Evolutionary conservation across 2,888 invertebrate genomes (phyloP).

Genomic region (Erpobdella octoculata): DNA sequence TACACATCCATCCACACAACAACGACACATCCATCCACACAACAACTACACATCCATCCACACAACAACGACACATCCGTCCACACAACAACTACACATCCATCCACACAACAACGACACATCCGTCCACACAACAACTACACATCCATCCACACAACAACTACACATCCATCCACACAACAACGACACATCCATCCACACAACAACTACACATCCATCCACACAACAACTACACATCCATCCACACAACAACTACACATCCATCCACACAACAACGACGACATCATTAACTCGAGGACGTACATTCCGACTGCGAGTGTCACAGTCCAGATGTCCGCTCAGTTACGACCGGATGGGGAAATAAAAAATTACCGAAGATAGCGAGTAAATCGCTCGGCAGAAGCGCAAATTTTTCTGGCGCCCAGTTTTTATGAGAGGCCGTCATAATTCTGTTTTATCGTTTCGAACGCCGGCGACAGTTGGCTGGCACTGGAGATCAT

Average conservation of each 20-base stretch:
- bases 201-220: not conserved
- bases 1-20: too few relatives aligned
- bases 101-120: too few relatives aligned
- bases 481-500: too few relatives aligned
- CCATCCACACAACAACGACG: not conserved
- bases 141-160: not conserved
- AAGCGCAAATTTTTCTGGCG: constrained; percentile 3
- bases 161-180: not conserved
- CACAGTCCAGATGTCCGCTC: not conserved
- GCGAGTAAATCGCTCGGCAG: not conserved
- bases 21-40: too few relatives aligned
- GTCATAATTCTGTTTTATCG: constrained; percentile 5
- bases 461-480: not conserved
- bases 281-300: not conserved
- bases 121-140: not conserved
- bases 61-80: too few relatives aligned
- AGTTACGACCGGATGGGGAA: not conserved
- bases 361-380: constrained; percentile 10
- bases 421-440: not conserved
- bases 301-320: not conserved
- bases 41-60: too few relatives aligned
- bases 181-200: not conserved
- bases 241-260: not conserved
- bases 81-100: too few relatives aligned
- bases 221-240: not conserved